Evolutionary conservation across 2,797 vertebrate genomes (phyloP), one percentile per base, ranked within the genome.

Genomic region (Anableps anableps): DNA sequence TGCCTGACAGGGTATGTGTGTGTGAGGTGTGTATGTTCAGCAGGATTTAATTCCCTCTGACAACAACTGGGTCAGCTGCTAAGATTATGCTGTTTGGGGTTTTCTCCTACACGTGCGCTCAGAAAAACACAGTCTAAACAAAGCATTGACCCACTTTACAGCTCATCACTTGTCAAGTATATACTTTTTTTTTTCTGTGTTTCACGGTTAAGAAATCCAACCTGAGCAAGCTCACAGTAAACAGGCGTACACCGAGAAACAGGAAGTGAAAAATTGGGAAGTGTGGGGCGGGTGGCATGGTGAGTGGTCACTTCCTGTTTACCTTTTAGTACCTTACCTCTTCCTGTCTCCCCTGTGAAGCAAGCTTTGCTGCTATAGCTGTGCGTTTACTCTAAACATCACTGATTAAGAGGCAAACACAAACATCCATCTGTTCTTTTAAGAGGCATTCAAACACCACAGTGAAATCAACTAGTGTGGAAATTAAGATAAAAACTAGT

Each of bases 261-360:
- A 90, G 89, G 89, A 93, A 66, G 80, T 85, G 80, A 86, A 84
- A 86, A 86, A 86, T 19, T 48, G 66, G 89, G 86, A 90, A 90
- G 80, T 77, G 68, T n/a, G n/a, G 50, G 82, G 68, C 62, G 72
- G 62, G 36, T 75, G 36, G 47, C 31, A 55, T 64, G 83, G 43
- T 78, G 80, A 86, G 75, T 86, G 92, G 91, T 92, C 85, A 91
- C 88, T 93, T 93, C 93, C 94, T 94, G 93, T 93, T 93, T 93
- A 88, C 81, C 64, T 29, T 47, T 82, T 80, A 55, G 36, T 72
- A 76, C 78, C 73, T 79, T 75, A 43, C 74, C 68, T 68, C 50
- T 45, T 64, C 75, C 55, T 74, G 64, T 73, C 72, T 62, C 81
- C 53, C 72, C 16, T 80, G 45, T 64, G 16, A 74, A 72, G 21